Conservation (phyloP, 2,113 vertebrate genomes). For the Oostethus manadensis region DNA sequence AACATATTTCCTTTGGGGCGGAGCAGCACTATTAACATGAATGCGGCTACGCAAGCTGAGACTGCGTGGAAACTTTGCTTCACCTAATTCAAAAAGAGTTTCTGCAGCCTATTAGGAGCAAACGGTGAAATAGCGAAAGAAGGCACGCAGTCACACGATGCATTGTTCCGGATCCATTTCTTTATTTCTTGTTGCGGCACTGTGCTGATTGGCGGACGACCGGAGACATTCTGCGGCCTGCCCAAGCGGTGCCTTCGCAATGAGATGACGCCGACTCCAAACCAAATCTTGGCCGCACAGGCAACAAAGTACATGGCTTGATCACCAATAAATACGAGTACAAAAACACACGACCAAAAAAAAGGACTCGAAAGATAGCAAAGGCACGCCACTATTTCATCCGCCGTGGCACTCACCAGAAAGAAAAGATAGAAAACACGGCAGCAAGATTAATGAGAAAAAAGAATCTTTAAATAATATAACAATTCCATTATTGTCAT, state of each 20-base stretch:
- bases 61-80: constrained; percentile 44
- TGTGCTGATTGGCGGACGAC: constrained; percentile 46
- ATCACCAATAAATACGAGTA: constrained; percentile 98
- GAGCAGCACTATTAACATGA: neutral
- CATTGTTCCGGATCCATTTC: constrained; percentile 69
- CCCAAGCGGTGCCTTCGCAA: constrained; percentile 34
- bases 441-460: constrained; percentile 66
- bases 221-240: constrained; percentile 59
- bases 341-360: constrained; percentile 84
- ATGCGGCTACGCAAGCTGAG: constrained; percentile 28
- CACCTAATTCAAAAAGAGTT: too few relatives aligned
- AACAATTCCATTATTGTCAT: constrained; percentile 74
- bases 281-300: constrained; percentile 24
- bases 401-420: constrained; percentile 66
- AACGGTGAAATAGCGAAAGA: neutral
- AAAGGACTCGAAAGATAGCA: constrained; percentile 68
- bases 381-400: constrained; percentile 69
- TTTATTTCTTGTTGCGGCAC: constrained; percentile 67
- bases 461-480: constrained; percentile 84
- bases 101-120: too few relatives aligned
- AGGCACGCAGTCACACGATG: constrained; percentile 7
- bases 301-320: constrained; percentile 82
- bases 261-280: constrained; percentile 54
- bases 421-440: constrained; percentile 55
- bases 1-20: constrained; percentile 30